Evolutionary conservation across 2,888 invertebrate species (phyloP), one percentile per base, ranked within the genome.

Genomic region (Apodemia duryi): DNA sequence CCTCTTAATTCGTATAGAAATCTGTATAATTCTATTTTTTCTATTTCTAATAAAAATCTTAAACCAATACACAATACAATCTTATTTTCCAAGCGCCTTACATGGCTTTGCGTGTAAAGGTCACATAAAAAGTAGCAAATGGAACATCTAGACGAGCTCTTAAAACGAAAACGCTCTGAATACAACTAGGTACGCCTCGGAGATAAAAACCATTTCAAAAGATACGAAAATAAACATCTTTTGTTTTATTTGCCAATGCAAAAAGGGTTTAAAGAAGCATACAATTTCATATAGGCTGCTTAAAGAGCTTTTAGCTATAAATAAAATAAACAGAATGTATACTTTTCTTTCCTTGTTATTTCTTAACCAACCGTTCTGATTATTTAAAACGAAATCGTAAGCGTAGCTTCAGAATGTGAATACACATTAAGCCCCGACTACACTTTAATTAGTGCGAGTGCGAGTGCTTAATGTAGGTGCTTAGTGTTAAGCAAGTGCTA

Each of bases 211-310:
- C 49, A n/a, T 49, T 49, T 49, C 49, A 21, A 49, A 49, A 49
- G 49, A 49, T n/a, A n/a, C 49, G 49, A 49, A 49, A 49, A 49
- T 49, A 49, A 49, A 49, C 49, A 49, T 49, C 49, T 49, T 49
- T 49, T 49, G 49, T 49, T 49, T 49, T 49, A 49, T 49, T 49
- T 49, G 49, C 49, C 49, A 49, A 49, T 49, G 49, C 49, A 49
- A 49, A 49, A 49, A 49, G 49, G 13, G 49, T 49, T 49, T 21
- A 49, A 49, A 49, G n/a, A n/a, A 49, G 49, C n/a, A 49, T 49
- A 49, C n/a, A 49, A n/a, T 49, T 49, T 49, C 6, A 49, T 49
- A 49, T 6, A n/a, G 49, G 49, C 49, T 6, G n/a, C 49, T 49
- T 49, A 49, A n/a, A 49, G n/a, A 49, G 49, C 49, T 49, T 49